Evolutionary conservation across 2,888 invertebrate species (phyloP), one percentile per base, ranked within the genome.

Genomic region (Lydus trimaculatus): DNA sequence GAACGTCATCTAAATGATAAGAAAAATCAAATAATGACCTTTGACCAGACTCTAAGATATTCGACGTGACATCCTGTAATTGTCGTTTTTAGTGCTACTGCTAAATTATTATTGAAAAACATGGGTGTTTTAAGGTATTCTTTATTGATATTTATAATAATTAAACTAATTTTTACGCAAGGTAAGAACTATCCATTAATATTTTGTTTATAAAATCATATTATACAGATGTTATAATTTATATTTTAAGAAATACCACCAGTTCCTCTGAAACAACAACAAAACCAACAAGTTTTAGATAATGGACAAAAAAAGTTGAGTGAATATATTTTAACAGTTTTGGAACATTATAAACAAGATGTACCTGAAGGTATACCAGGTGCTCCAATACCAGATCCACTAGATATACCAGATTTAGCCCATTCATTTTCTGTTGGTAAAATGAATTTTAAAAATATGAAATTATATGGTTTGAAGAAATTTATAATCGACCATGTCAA

Each of bases 281-380:
- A 66, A 61, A 33, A 69, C 9, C 61, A 69, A 58, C n/a, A 66
- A 31, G 15, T 56, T 15, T 7, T 66, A 31, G 23, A 73, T 59
- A 65, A 77, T 64, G 90, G 89, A 9, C 90, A 92, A 82, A 89
- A 91, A 80, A 91, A 90, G 78, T 85, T 95, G 60, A 92, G 93
- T 67, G 90, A 92, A 69, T 91, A 91, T 79, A 88, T 95, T 58
- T 86, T 91, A 60, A 87, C 87, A 8, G 86, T 94, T 9, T 80
- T 96, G 48, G 91, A 92, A 67, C 94, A 95, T 81, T 95, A 92
- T 84, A 93, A 95, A 83, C 90, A 94, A 79, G 88, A 90, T 17
- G 92, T 95, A 83, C 94, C 94, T 0, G 86, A 93, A 6, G 94
- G 94, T 7, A 81, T 95, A n/a, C 95, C 95, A 0, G 92, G 92